Base-by-base conservation (phyloP, 2,113 vertebrate genomes). In the Nyctereutes procyonoides region DNA sequence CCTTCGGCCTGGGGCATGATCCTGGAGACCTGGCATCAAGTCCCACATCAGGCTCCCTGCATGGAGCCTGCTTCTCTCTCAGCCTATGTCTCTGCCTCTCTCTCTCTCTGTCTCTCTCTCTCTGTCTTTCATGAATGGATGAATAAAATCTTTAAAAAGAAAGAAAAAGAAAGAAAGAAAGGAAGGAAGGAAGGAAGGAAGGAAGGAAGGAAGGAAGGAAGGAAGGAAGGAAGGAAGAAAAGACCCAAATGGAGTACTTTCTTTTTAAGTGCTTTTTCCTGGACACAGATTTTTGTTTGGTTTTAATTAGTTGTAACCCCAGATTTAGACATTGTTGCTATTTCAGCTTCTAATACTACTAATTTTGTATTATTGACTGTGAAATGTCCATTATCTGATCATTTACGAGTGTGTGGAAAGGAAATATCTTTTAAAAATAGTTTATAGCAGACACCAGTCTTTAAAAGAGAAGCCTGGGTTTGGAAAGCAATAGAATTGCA, bases 291-390 rank as follows among this genome's bases (percentile, higher is more conserved):
- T 97, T 93, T 58, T 20, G 4, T 88, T 65, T 79, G 24, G 9
- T 83, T 81, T 89, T 69, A 82, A 58, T 93, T 88, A 32, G 3
- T 74, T 97, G 8, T 76, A 80, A 48, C 14, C 38, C 74, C 58
- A 87, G 35, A 87, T 74, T 81, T 35, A 65, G 53, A 87, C 35
- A 73, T 76, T 74, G 32, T 84, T 56, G n/a, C 67, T 93, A 56
- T 91, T 60, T 91, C 81, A 87, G 28, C 35, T 85, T 77, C 94
- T 93, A 65, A 43, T 73, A 93, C 48, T 74, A 38, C 53, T 28
- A 76, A 20, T 38, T 55, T 8, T 76, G 43, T 71, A 16, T 84
- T 85, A 65, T 35, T 95, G 43, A 73, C 53, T 55, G 11, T 84
- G 65, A 95, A 62, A n/a, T 83, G n/a, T 60, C 32, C 20, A 2